phyloP scores from a whole-genome alignment of 53 echinoderm and acorn worm genomes.

The Actinopyga echinites region DNA sequence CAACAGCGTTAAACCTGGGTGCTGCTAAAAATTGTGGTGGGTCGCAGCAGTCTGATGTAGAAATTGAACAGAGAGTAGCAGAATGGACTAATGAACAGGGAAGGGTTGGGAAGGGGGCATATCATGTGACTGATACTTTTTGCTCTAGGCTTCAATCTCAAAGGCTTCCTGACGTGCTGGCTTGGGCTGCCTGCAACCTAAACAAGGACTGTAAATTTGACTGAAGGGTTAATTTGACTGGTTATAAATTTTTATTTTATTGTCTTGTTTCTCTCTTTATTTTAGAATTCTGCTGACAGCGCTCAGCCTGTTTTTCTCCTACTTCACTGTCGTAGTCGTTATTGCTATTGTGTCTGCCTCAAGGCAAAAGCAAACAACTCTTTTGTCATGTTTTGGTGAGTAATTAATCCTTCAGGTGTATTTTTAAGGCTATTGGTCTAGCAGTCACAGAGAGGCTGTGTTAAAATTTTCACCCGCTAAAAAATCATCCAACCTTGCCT shows the following conservation, averaged over 20 bases:
- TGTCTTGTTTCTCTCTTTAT: neutral
- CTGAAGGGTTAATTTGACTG: neutral
- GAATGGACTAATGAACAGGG: neutral
- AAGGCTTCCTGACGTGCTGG: no score
- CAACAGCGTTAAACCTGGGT: no score
- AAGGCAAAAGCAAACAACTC: neutral
- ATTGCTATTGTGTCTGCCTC: slow-evolving; percentile 5
- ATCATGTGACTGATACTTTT: neutral
- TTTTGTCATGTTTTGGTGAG: slow-evolving; percentile 34
- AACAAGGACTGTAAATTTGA: neutral
- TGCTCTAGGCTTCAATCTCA: neutral
- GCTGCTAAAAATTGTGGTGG: no score
- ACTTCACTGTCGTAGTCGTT: slow-evolving; percentile 21
- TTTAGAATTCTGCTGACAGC: slow-evolving; percentile 10
- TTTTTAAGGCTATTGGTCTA: no score
- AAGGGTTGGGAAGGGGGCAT: neutral
- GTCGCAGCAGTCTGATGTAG: no score
- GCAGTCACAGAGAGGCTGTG: no score
- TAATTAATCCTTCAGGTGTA: neutral
- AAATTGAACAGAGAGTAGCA: no score
- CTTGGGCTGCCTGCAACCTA: neutral
- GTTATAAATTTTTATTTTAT: no score
- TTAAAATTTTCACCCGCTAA: no score
- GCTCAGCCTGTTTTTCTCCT: neutral
- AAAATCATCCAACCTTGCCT: no score